Evolutionary conservation across 2,797 vertebrate species (phyloP).

Genomic region (Falco columbarius): DNA sequence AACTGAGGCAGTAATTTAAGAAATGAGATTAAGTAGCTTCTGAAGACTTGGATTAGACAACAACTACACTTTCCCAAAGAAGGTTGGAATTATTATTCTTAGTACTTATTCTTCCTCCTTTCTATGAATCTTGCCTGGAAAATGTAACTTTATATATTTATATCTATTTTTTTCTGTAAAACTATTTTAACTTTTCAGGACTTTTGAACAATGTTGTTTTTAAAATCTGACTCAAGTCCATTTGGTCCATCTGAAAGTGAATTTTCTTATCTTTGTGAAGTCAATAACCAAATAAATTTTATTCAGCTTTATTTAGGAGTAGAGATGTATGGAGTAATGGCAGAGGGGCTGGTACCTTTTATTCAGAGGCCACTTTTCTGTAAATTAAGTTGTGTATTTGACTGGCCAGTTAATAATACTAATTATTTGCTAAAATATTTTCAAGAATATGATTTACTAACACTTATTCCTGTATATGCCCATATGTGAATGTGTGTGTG

Average conservation of each 20-base stretch:
- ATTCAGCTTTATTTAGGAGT: background rate
- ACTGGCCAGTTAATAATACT: too few relatives aligned
- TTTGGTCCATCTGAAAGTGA: background rate
- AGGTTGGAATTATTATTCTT: background rate
- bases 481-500: background rate
- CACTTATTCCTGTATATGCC: background rate
- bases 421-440: background rate
- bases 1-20: background rate
- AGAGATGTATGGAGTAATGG: background rate
- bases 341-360: rapidly evolving
- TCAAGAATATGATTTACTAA: background rate
- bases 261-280: background rate
- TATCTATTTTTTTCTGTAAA: background rate
- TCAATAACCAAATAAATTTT: background rate
- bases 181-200: background rate
- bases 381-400: background rate
- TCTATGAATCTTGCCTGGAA: background rate
- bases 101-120: background rate
- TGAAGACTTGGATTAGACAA: background rate
- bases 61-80: background rate
- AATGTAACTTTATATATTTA: rapidly evolving
- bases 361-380: background rate
- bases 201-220: background rate
- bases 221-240: background rate
- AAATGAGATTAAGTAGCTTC: background rate